Evolutionary conservation across 2,113 vertebrate species (phyloP).

Genomic region (Seriola rivoliana): DNA sequence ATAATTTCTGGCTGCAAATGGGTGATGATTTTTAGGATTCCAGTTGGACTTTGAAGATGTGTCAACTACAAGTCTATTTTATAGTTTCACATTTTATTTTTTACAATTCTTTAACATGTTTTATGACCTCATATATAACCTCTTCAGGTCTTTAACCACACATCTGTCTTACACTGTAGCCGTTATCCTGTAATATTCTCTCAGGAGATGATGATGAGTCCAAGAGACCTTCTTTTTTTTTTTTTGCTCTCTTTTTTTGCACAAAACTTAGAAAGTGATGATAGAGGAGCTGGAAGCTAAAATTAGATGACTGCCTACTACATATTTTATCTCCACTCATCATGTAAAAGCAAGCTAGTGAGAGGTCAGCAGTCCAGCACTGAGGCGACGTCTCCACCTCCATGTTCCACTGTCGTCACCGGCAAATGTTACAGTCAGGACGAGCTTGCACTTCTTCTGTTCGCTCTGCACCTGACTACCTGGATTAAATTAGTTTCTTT

Average conservation of each 20-base stretch:
- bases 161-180: constrained; percentile 19
- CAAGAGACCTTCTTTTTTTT: constrained; percentile 36
- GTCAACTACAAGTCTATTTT: not conserved
- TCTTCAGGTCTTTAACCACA: constrained; percentile 6
- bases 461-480: constrained; percentile 18
- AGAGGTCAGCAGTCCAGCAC: constrained; percentile 72
- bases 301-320: constrained; percentile 75
- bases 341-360: constrained; percentile 50
- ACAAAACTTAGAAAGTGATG: constrained; percentile 77
- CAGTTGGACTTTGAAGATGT: not conserved
- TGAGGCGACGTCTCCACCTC: constrained; percentile 25
- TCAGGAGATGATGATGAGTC: constrained; percentile 48
- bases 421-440: constrained; percentile 25
- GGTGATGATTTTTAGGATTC: not conserved
- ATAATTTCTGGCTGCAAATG: no score
- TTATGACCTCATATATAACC: not conserved
- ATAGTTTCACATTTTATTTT: not conserved
- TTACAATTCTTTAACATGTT: not conserved
- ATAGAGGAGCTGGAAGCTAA: constrained; percentile 75
- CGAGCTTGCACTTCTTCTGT: constrained; percentile 13
- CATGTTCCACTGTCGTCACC: constrained; percentile 16
- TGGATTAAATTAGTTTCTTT: not conserved
- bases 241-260: constrained; percentile 70
- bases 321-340: constrained; percentile 80
- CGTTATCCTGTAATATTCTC: constrained; percentile 8